A percentile compares a stretch with the other conserved stretches of the same genome.
These are phyloP conservation scores for Monoplex corrugatus DNA, from an alignment of 2,888 invertebrate genomes.

Conservation along the genomic window DNA sequence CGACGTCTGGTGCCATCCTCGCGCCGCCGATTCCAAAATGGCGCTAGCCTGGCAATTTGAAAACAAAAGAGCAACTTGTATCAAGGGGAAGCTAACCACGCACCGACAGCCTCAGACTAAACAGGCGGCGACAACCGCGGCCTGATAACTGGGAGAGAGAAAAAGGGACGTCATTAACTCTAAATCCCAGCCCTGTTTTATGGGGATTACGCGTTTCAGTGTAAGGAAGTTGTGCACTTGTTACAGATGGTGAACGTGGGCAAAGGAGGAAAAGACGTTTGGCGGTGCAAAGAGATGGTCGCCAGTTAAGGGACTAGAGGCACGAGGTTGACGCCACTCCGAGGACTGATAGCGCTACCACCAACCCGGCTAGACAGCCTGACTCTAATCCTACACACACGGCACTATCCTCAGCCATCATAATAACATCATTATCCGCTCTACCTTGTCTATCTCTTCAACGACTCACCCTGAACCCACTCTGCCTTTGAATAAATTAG, in stretches of 20 bases:
- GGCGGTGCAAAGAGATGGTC: neutral
- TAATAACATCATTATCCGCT: neutral
- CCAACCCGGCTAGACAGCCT: neutral
- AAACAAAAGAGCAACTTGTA: slow-evolving; percentile 46
- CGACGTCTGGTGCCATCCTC: neutral
- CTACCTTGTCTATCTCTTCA: neutral
- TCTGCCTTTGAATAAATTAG: too few species aligned
- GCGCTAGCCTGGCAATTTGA: neutral
- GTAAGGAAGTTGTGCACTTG: neutral
- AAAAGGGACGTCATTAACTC: neutral
- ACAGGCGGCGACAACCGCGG: slow-evolving; percentile 40
- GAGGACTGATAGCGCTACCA: neutral
- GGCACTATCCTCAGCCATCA: neutral
- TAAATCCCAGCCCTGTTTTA: slow-evolving; percentile 32
- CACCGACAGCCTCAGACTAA: slow-evolving; percentile 45
- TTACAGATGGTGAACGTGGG: neutral
- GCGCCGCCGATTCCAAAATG: neutral
- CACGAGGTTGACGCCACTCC: neutral
- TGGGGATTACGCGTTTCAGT: neutral
- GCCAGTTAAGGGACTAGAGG: neutral
- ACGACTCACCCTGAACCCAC: neutral
- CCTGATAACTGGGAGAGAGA: neutral
- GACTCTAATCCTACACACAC: neutral
- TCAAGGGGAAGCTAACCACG: neutral
- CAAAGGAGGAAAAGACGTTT: neutral